Base-by-base conservation (phyloP, 2,888 invertebrate species). In the Ectemnius cavifrons region DNA sequence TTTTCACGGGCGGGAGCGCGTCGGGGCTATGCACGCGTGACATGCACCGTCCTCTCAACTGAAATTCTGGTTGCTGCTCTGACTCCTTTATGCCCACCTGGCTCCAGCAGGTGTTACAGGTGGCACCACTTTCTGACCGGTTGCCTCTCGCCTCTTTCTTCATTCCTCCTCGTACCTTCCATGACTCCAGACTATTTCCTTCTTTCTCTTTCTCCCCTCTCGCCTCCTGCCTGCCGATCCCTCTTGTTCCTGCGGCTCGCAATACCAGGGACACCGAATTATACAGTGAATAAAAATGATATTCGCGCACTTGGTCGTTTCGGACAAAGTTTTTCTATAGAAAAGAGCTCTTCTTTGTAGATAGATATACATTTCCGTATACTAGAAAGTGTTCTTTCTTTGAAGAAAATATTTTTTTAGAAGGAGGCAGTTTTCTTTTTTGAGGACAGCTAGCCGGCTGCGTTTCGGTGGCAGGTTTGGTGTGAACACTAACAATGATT, bases 31-130 rank as follows among this genome's bases (percentile, higher is more conserved):
- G 71, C 66, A 70, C 63, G 57, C 82, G 75, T 67, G 72, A 70
- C 65, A 64, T 67, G 73, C 49, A 70, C 74, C 73, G 78, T 84
- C 75, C 75, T 73, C 64, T 73, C 73, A 73, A 84, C 84, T 84
- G 84, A 78, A 82, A 78, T 77, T 81, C 79, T 74, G 60, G 60
- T 76, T 77, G 63, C 71, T 72, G 75, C 77, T 75, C 81, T 66
- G 74, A 79, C 80, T 81, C 83, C 37, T 83, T 83, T 81, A 83
- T 81, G 77, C 77, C 78, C 83, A 83, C 77, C 80, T 83, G 83
- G 74, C 81, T 71, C 64, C 47, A 65, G 74, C 83, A 83, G 83
- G 80, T 83, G 81, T 27, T 71, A 18, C 80, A 83, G 83, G 67
- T 81, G 83, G 83, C 83, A 78, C 79, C 83, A 83, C 83, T 57